A percentile compares a stretch with the other conserved stretches of the same genome.
These are phyloP conservation scores for Pangasius larnaudii DNA, from an alignment of 2,797 vertebrate genomes.

Conservation along the genomic window DNA sequence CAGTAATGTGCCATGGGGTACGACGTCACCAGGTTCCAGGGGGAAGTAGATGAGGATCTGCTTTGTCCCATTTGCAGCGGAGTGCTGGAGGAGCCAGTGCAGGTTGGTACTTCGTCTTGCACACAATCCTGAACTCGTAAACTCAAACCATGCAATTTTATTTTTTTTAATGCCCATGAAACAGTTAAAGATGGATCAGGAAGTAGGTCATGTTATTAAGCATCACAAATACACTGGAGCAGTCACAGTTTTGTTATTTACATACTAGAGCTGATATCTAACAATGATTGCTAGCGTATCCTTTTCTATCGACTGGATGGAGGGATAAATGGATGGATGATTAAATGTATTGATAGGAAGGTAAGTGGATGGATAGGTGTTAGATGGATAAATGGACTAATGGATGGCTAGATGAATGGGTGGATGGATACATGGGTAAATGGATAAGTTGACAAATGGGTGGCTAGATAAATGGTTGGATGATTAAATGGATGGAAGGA, in stretches of 20 bases:
- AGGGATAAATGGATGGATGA: not conserved
- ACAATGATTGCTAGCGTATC: not conserved
- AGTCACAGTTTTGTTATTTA: not conserved
- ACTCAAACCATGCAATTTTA: not conserved
- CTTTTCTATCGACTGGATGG: not conserved
- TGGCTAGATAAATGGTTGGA: not conserved
- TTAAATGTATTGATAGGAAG: not conserved
- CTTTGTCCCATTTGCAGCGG: slow-evolving; percentile 98
- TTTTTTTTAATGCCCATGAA: too few species aligned
- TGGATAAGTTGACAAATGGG: not conserved
- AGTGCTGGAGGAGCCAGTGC: slow-evolving; percentile 96
- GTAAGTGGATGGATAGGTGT: not conserved
- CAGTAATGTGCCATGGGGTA: slow-evolving; percentile 98
- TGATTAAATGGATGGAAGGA: not conserved
- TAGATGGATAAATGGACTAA: not conserved
- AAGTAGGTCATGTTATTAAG: not conserved
- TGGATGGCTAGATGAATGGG: not conserved
- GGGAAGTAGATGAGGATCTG: slow-evolving; percentile 98
- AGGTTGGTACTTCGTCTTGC: slow-evolving; percentile 73
- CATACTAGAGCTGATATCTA: not conserved
- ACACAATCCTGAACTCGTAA: not conserved
- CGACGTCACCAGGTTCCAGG: slow-evolving; percentile 96
- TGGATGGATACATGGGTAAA: not conserved
- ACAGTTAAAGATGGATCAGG: not conserved
- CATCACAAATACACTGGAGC: not conserved